Evolutionary conservation across 2,797 vertebrate genomes (phyloP).

Genomic region (Scomberomorus guttatus): DNA sequence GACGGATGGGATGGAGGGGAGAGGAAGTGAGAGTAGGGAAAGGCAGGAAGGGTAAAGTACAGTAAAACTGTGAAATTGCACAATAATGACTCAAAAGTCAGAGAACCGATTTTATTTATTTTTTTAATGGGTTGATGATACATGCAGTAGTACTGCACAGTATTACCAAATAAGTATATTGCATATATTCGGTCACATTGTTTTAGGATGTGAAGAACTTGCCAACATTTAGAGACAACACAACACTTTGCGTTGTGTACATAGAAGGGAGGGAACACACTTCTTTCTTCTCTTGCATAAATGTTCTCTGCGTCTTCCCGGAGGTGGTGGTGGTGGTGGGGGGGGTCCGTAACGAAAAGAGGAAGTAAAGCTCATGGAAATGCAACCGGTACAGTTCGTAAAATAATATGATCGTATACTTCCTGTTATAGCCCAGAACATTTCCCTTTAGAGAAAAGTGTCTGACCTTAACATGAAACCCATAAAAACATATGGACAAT

Average conservation of each 20-base stretch:
- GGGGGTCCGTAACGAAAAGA: not conserved
- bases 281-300: not conserved
- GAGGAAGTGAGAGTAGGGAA: conserved; percentile 67
- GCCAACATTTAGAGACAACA: too few relatives aligned
- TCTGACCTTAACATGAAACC: not conserved
- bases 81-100: conserved; percentile 20
- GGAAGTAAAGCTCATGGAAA: not conserved
- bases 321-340: too few relatives aligned
- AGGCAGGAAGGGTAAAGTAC: conserved; percentile 49
- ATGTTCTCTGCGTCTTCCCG: not conserved
- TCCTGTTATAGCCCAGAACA: not conserved
- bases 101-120: conserved; percentile 6
- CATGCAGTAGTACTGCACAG: not conserved
- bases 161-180: not conserved
- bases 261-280: too few relatives aligned
- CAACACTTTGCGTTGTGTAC: too few relatives aligned
- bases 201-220: not conserved
- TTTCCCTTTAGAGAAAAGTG: not conserved
- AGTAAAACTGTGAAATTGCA: conserved; percentile 42
- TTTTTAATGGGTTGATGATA: not conserved
- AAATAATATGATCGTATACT: not conserved
- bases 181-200: not conserved
- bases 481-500: not conserved
- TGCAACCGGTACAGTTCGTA: not conserved
- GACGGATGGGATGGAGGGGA: conserved; percentile 43